Conservation (phyloP, 2,888 invertebrate species). For the Nudaria mundana region DNA sequence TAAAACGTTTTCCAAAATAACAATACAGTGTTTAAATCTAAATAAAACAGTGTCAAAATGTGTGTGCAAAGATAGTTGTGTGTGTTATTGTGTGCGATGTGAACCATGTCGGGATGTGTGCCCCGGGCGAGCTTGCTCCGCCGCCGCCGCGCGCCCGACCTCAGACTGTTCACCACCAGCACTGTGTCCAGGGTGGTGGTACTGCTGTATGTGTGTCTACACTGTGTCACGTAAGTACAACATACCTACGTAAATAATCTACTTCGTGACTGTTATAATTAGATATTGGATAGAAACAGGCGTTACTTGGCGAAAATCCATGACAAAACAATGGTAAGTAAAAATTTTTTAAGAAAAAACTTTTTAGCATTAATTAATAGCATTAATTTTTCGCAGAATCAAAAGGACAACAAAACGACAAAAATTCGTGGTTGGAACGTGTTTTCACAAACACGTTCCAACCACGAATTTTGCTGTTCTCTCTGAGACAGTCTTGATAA, state of each 20-base stretch:
- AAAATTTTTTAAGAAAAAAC: no score
- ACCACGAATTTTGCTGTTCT: no score
- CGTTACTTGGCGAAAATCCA: no score
- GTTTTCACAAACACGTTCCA: no score
- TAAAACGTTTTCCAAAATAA: background rate
- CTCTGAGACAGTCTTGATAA: no score
- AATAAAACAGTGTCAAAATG: constrained; percentile 21
- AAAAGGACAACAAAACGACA: no score
- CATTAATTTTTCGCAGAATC: no score
- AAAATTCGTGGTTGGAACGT: no score
- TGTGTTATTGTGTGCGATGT: constrained; percentile 53
- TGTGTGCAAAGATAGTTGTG: constrained; percentile 42
- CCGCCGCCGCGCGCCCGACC: constrained; percentile 8
- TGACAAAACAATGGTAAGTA: no score
- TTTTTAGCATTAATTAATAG: no score
- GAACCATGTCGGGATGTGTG: constrained; percentile 70
- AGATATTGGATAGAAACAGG: no score
- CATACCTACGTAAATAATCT: background rate
- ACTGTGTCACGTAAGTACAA: constrained; percentile 50
- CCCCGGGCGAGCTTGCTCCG: constrained; percentile 30
- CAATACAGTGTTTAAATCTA: background rate
- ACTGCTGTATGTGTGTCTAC: constrained; percentile 40
- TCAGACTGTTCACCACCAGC: background rate
- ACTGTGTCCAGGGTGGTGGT: constrained; percentile 25
- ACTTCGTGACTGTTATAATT: no score